A percentile compares a stretch with the other conserved stretches of the same genome.
Conservation (phyloP, 2,888 invertebrate species). For the Cerastoderma edule region DNA sequence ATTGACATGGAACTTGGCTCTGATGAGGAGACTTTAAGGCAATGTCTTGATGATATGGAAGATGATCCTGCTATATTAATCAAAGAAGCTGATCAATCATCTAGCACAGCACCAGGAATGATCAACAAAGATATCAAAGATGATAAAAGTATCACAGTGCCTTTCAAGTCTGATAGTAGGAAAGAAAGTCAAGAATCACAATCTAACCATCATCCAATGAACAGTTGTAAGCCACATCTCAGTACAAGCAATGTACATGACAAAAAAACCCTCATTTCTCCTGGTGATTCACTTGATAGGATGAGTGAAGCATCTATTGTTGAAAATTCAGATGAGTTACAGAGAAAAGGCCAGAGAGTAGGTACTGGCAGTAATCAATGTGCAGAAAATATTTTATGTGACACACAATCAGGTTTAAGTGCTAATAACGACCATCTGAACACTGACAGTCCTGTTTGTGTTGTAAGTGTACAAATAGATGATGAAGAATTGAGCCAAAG, state of each 20-base stretch:
- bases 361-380: too few species aligned
- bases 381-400: too few species aligned
- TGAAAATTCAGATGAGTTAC: background rate
- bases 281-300: too few species aligned
- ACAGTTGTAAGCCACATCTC: too few species aligned
- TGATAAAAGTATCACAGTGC: background rate
- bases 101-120: background rate
- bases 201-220: too few species aligned
- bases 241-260: too few species aligned
- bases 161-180: too few species aligned
- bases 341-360: background rate
- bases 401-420: background rate
- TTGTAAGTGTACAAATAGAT: background rate
- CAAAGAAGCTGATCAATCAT: background rate
- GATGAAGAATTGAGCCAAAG: slow-evolving; percentile 17
- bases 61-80: background rate
- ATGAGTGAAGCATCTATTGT: too few species aligned
- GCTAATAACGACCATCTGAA: background rate
- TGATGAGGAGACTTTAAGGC: slow-evolving; percentile 9
- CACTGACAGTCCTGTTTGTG: background rate
- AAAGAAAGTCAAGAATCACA: background rate
- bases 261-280: too few species aligned
- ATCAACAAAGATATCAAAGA: background rate
- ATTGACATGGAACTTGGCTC: slow-evolving; percentile 15
- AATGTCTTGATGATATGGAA: background rate